Conservation (phyloP, 1,140 invertebrate genomes). For the Stenopsyche tienmushanensis region DNA sequence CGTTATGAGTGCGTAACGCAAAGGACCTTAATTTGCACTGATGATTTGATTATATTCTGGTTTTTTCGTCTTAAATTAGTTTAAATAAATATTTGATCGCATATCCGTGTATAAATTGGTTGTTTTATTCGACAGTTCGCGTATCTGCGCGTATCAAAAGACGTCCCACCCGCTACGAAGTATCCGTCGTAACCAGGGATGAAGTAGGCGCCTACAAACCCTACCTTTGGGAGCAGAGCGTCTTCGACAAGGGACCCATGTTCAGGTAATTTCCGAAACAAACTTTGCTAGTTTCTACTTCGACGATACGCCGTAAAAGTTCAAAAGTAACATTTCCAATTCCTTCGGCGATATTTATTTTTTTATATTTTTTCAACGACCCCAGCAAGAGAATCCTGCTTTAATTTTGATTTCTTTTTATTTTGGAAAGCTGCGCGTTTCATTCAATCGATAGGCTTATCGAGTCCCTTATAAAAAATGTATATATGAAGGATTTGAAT, state of each 20-base stretch:
- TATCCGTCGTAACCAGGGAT: slow-evolving; percentile 91
- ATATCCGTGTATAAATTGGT: not conserved
- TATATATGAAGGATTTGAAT: no score
- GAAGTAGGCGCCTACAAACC: slow-evolving; percentile 98
- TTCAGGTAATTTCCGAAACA: slow-evolving; percentile 56
- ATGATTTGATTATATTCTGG: not conserved
- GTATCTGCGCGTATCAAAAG: slow-evolving; percentile 83
- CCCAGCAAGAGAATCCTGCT: no score
- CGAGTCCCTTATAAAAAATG: no score
- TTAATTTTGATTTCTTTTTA: no score
- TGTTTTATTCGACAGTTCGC: slow-evolving; percentile 58
- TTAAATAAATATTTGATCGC: not conserved
- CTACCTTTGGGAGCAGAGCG: slow-evolving; percentile 89
- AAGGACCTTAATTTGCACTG: not conserved
- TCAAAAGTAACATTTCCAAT: no score
- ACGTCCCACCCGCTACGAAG: slow-evolving; percentile 84
- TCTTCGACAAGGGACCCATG: slow-evolving; percentile 89
- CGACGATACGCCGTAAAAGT: slow-evolving; percentile 2
- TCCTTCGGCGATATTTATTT: no score
- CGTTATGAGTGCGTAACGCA: no score
- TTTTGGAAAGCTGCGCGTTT: no score
- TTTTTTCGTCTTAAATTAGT: not conserved
- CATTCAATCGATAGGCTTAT: no score
- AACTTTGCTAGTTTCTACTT: no score
- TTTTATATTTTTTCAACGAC: no score